Evolutionary conservation across 2,888 invertebrate genomes (phyloP).

Genomic region (Ecdyonurus torrentis): DNA sequence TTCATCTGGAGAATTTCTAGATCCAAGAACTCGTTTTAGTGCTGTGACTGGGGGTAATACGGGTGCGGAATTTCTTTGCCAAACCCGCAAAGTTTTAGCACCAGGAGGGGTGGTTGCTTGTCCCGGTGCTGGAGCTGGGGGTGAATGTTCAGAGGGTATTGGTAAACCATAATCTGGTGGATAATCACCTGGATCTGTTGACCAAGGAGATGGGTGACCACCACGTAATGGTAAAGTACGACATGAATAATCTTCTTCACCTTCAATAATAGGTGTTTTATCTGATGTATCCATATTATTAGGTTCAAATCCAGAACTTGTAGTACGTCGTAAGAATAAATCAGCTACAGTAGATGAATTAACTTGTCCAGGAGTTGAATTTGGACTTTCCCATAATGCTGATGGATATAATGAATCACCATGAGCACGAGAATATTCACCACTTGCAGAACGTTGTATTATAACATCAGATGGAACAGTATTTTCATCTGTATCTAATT

Average conservation of each 20-base stretch:
- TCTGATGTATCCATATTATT: constrained; percentile 48
- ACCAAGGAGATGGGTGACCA: constrained; percentile 3
- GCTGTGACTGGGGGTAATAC: constrained; percentile 18
- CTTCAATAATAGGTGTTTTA: constrained; percentile 45
- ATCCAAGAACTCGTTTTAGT: constrained; percentile 36
- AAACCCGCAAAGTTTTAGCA: constrained; percentile 8
- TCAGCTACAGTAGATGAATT: constrained; percentile 21
- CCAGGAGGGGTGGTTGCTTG: constrained; percentile 3
- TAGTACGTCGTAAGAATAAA: constrained; percentile 35
- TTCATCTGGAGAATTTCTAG: constrained; percentile 45
- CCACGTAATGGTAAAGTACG: not conserved
- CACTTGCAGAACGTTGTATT: constrained; percentile 42
- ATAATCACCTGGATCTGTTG: constrained; percentile 15
- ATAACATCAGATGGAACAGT: constrained; percentile 17
- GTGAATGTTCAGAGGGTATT: constrained; percentile 10
- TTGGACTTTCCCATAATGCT: constrained; percentile 52
- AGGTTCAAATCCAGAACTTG: constrained; percentile 24
- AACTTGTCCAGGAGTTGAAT: not conserved
- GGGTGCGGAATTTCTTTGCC: constrained; percentile 13
- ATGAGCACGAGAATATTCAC: constrained; percentile 55
- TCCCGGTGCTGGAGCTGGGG: not conserved
- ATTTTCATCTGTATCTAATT: not conserved
- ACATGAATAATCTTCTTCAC: not conserved
- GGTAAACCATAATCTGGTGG: constrained; percentile 21
- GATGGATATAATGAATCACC: constrained; percentile 57